Evolutionary conservation across 2,797 vertebrate genomes (phyloP), one percentile per base, ranked within the genome.

Genomic region (Macrochelys suwanniensis): DNA sequence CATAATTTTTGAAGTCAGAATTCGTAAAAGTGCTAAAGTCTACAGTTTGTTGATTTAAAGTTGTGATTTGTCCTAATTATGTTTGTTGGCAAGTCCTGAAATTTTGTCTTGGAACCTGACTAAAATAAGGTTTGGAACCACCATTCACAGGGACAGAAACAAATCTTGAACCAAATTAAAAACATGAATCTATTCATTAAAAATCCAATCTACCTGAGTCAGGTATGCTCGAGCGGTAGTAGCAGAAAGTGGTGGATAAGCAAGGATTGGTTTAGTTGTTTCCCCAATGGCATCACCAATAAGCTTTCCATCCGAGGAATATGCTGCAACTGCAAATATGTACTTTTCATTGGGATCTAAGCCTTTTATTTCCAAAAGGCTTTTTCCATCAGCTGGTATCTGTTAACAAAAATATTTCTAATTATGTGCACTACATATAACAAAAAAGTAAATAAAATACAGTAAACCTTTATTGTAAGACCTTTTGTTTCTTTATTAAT

Each of bases 251-350:
- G 99, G 98, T 57, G 98, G 97, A 31, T 99, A 99, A 79, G 99
- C 98, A 89, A 99, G 97, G 82, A 99, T 94, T n/a, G 99, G 99
- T 54, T 98, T 98, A 11, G 99, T 99, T 23, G 98, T 98, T 92
- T 98, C 98, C 42, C 99, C 99, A 88, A 99, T 96, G 21, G 96
- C 87, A 82, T 98, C 98, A 25, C 99, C 99, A n/a, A 99, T 93
- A 53, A 99, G 98, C 83, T 98, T 98, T 45, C 99, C 99, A 92
- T 98, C 96, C 91, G 97, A 97, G 95, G 98, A 98, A 96, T 99
- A 99, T 2, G 99, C 99, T 90, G 99, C 99, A 2, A 99, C 95
- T 12, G 99, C 99, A 99, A 99, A 99, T 89, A 99, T 49, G 9
- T 99, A 99, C 90, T 98, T 99, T 97, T 99, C 99, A 97, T 99